Evolutionary conservation across 2,113 vertebrate species (phyloP).

Genomic region (Bufo gargarizans): DNA sequence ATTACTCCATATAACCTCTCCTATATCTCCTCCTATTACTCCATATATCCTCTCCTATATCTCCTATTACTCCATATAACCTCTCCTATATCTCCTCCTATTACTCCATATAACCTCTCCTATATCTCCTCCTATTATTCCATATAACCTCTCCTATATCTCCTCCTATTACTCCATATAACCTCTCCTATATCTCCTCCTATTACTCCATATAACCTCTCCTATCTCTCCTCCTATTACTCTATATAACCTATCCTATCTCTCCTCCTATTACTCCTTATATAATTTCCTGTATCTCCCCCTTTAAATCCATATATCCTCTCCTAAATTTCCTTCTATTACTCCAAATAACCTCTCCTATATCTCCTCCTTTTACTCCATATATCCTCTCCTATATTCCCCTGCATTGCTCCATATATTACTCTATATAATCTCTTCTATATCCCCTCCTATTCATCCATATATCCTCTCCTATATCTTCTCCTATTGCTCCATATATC

Average conservation of each 20-base stretch:
- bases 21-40: slow-evolving; percentile 9
- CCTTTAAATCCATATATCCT: neutral
- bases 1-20: slow-evolving; percentile 10
- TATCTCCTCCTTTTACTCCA: neutral
- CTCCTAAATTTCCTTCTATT: neutral
- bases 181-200: neutral
- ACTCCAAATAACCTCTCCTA: neutral
- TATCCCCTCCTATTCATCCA: neutral
- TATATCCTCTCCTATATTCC: neutral
- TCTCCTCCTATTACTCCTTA: slow-evolving; percentile 5
- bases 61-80: slow-evolving; percentile 1
- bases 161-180: neutral
- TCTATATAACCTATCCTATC: neutral
- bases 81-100: neutral
- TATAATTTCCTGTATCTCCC: neutral
- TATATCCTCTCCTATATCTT: neutral
- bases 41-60: neutral
- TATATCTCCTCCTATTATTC: slow-evolving; percentile 10
- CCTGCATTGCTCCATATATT: neutral
- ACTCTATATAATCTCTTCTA: neutral
- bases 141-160: neutral
- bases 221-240: slow-evolving; percentile 14
- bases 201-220: neutral
- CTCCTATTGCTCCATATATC: neutral
- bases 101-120: neutral